phyloP scores from a whole-genome alignment of 2,113 vertebrate genomes.

The Leptocoma aspasia region DNA sequence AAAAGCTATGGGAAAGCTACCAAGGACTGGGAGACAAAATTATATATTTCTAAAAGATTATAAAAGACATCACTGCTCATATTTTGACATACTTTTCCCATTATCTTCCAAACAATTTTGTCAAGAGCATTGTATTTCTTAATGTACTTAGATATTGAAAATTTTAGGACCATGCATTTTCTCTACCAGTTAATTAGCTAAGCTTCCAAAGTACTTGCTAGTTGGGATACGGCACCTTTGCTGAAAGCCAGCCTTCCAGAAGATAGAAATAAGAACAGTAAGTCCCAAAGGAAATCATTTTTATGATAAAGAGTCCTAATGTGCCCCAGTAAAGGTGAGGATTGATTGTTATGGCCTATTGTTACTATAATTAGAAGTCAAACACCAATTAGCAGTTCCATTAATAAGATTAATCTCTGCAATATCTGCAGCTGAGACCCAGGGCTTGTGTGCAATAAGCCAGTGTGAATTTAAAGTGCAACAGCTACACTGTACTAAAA shows the following conservation, averaged over 20 bases:
- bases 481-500: background rate
- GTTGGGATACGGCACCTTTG: background rate
- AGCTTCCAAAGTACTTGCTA: background rate
- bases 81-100: constrained; percentile 5
- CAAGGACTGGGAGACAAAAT: background rate
- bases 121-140: background rate
- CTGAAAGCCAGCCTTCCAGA: constrained; percentile 41
- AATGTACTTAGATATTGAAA: background rate
- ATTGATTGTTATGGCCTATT: constrained; percentile 59
- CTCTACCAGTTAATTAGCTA: constrained; percentile 38
- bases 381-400: constrained; percentile 63
- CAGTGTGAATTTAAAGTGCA: constrained; percentile 22
- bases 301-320: constrained; percentile 48
- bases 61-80: background rate
- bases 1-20: background rate
- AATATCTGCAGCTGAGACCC: constrained; percentile 66
- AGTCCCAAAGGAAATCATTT: constrained; percentile 48
- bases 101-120: constrained; percentile 31
- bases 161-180: constrained; percentile 30
- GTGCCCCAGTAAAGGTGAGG: constrained; percentile 38
- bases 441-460: background rate
- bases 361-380: constrained; percentile 69
- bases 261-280: constrained; percentile 18
- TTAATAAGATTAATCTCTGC: constrained; percentile 68
- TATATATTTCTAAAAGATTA: background rate